Evolutionary conservation across 53 echinoderm and acorn worm species (phyloP).

Genomic region (Echinarachnius parma): DNA sequence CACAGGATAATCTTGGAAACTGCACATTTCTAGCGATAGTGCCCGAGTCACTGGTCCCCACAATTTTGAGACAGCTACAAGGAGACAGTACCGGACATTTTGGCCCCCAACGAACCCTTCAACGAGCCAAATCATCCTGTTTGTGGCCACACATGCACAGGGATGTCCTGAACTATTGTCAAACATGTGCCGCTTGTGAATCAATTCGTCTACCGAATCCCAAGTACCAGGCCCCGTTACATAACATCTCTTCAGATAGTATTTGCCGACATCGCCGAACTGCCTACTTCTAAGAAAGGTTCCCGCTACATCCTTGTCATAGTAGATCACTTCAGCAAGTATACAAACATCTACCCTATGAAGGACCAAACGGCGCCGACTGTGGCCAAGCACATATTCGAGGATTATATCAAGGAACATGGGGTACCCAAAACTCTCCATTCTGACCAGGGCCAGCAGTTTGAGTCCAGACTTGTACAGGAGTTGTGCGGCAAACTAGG

Average conservation of each 20-base stretch:
- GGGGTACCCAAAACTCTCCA: constrained; percentile 34
- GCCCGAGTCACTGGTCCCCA: constrained; percentile 20
- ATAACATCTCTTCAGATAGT: constrained; percentile 20
- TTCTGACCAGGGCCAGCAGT: constrained; percentile 44
- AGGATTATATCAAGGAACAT: constrained; percentile 38
- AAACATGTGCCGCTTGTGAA: constrained; percentile 18
- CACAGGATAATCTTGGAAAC: neutral
- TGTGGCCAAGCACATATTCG: constrained; percentile 28
- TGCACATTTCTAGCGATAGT: neutral
- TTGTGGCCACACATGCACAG: constrained; percentile 7
- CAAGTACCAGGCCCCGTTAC: constrained; percentile 6
- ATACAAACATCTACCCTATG: constrained; percentile 42
- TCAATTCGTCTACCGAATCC: constrained; percentile 15
- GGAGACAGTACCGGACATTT: too few species aligned
- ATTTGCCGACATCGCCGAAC: constrained; percentile 43
- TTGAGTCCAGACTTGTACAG: constrained; percentile 21
- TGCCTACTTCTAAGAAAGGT: constrained; percentile 25
- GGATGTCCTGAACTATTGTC: constrained; percentile 24
- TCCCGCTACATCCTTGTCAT: constrained; percentile 36
- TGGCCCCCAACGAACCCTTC: too few species aligned
- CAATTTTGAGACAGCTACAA: neutral
- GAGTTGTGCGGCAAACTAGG: constrained; percentile 35
- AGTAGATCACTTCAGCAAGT: constrained; percentile 45
- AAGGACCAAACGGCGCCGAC: constrained; percentile 42
- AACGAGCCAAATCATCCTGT: neutral